A percentile compares a stretch with the other conserved stretches of the same genome.
phyloP scores from a whole-genome alignment of 1,140 invertebrate species.

The Diorhabda elongata region DNA sequence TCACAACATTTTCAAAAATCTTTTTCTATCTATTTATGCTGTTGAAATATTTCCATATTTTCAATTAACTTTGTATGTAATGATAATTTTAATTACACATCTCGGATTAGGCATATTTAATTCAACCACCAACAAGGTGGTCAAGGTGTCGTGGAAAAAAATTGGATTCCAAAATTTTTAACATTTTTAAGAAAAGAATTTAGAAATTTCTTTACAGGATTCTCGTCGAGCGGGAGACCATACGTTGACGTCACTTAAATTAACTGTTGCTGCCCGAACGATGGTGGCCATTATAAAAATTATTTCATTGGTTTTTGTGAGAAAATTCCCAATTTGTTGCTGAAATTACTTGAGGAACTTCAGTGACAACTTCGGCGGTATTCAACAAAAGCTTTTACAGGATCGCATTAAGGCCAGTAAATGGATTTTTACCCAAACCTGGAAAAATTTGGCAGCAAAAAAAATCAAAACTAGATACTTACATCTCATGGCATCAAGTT shows the following conservation, averaged over 20 bases:
- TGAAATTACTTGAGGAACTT: constrained; percentile 13
- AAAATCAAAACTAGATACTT: too few species aligned
- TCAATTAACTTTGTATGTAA: too few species aligned
- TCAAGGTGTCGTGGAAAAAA: constrained; percentile 14
- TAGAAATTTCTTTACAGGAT: constrained; percentile 4
- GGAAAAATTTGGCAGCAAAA: too few species aligned
- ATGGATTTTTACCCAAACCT: too few species aligned
- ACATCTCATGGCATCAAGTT: too few species aligned
- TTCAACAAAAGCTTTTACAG: not conserved
- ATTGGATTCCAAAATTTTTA: constrained; percentile 1
- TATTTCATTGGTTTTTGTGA: constrained; percentile 13
- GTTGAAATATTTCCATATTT: too few species aligned
- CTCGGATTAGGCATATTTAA: not conserved
- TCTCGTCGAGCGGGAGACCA: not conserved
- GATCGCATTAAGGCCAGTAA: not conserved
- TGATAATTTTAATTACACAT: too few species aligned
- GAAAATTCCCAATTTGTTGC: constrained; percentile 16
- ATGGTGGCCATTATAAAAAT: constrained; percentile 10
- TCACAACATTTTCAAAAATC: too few species aligned
- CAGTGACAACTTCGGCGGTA: not conserved
- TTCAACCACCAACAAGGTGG: constrained; percentile 12
- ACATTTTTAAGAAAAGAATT: constrained; percentile 5
- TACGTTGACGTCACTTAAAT: constrained; percentile 12
- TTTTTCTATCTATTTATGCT: too few species aligned
- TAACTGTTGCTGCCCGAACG: constrained; percentile 3